Percentiles rank a stretch among this genome's conserved stretches.
phyloP scores from a whole-genome alignment of 2,888 invertebrate genomes.

The Melanophora roralis region DNA sequence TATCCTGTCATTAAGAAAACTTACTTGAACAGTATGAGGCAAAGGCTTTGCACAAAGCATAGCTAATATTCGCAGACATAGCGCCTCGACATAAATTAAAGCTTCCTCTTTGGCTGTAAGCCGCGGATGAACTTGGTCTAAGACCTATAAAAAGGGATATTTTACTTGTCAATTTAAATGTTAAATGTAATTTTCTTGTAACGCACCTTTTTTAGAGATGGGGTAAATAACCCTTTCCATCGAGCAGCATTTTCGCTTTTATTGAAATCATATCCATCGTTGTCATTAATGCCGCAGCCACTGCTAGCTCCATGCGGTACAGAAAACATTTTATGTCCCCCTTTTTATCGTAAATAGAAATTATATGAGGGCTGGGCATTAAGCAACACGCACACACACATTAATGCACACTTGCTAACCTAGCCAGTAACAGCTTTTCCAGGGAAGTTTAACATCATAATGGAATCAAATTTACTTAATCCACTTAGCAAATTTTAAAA shows the following conservation, averaged over 20 bases:
- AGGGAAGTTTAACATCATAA: conserved; percentile 29
- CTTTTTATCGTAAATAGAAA: conserved; percentile 4
- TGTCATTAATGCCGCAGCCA: conserved; percentile 53
- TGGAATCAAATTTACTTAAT: background rate
- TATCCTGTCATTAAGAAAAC: no score
- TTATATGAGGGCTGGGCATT: background rate
- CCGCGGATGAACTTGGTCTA: conserved; percentile 93
- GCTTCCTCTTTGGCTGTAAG: conserved; percentile 92
- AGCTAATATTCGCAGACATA: conserved; percentile 91
- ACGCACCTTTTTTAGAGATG: conserved; percentile 89
- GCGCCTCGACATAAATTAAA: conserved; percentile 92
- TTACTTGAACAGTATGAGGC: conserved; percentile 86
- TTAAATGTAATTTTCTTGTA: background rate
- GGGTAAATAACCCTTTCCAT: conserved; percentile 94
- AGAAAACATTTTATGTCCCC: conserved; percentile 80
- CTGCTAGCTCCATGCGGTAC: conserved; percentile 59
- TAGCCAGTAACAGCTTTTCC: background rate
- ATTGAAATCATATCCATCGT: conserved; percentile 84
- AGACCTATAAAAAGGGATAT: conserved; percentile 80
- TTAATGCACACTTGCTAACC: conserved; percentile 8
- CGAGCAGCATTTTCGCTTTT: conserved; percentile 92
- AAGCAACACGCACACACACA: conserved; percentile 3
- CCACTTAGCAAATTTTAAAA: background rate
- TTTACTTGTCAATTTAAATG: background rate
- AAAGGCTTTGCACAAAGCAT: conserved; percentile 92